Conservation (phyloP, 2,113 vertebrate species). For the Pogona vitticeps region DNA sequence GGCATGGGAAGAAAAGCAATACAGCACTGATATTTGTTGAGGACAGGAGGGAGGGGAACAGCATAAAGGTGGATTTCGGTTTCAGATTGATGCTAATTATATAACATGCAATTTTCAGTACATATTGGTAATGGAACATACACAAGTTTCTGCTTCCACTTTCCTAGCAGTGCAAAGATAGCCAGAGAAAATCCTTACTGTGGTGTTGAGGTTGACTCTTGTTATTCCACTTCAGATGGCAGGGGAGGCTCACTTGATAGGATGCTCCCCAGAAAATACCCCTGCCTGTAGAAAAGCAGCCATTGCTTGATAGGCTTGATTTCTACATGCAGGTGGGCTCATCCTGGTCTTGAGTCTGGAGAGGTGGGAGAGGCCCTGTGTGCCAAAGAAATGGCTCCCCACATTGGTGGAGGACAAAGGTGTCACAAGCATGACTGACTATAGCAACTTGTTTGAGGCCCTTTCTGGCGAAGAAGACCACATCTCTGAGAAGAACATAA, state of each 20-base stretch:
- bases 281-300: not conserved
- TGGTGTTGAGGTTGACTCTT: not conserved
- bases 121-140: constrained; percentile 52
- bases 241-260: not conserved
- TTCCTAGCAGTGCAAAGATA: not conserved
- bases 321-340: no score
- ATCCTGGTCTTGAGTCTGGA: no score
- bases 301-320: no score
- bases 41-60: not conserved
- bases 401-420: no score
- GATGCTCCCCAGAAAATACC: not conserved
- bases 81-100: constrained; percentile 44
- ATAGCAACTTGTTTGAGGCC: no score
- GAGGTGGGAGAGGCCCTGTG: no score
- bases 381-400: no score
- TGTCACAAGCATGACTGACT: no score
- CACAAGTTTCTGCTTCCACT: constrained; percentile 44
- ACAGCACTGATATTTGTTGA: constrained; percentile 31
- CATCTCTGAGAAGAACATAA: no score
- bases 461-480: no score
- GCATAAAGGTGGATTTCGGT: constrained; percentile 59
- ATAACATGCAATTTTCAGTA: constrained; percentile 44
- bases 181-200: not conserved
- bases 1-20: constrained; percentile 35
- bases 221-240: not conserved